These are phyloP conservation scores for Sebastes reedi DNA, from an alignment of 2,797 vertebrate genomes.

Conservation along the genomic window DNA sequence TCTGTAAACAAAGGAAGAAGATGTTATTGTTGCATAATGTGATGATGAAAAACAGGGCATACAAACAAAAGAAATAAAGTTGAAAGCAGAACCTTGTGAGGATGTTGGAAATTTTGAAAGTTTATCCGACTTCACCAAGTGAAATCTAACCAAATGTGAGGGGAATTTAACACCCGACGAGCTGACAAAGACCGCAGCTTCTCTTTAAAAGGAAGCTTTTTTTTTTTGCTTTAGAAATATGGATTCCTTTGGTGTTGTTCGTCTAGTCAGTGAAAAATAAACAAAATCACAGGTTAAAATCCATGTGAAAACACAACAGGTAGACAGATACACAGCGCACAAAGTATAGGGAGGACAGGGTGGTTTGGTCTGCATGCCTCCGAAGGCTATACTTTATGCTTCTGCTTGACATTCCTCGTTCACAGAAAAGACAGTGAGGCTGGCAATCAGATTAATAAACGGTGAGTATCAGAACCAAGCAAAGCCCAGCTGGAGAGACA, in stretches of 20 bases:
- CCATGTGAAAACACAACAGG: conserved; percentile 81
- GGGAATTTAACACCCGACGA: neutral
- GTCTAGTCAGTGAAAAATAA: neutral
- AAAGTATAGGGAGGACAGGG: conserved; percentile 89
- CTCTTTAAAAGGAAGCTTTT: neutral
- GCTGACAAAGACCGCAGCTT: neutral
- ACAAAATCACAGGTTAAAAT: conserved; percentile 41
- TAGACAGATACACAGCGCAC: conserved; percentile 77
- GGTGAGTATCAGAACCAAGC: conserved; percentile 79
- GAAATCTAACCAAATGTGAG: neutral
- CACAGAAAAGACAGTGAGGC: conserved; percentile 78
- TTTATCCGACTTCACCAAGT: neutral
- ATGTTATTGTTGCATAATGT: conserved; percentile 15
- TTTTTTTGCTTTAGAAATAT: conserved; percentile 4
- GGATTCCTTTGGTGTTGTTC: conserved; percentile 12
- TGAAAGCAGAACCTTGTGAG: neutral
- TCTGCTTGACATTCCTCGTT: conserved; percentile 88
- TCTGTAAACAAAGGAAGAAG: conserved; percentile 38
- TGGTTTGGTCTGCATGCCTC: conserved; percentile 59
- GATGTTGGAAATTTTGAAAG: neutral
- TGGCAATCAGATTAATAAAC: conserved; percentile 34
- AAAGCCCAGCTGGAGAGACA: conserved; percentile 88
- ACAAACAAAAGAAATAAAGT: conserved; percentile 4
- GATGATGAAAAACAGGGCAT: neutral
- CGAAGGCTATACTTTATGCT: conserved; percentile 91